Base-by-base conservation (phyloP, 35 echinoderm and acorn worm species). In the Lytechinus variegatus region DNA sequence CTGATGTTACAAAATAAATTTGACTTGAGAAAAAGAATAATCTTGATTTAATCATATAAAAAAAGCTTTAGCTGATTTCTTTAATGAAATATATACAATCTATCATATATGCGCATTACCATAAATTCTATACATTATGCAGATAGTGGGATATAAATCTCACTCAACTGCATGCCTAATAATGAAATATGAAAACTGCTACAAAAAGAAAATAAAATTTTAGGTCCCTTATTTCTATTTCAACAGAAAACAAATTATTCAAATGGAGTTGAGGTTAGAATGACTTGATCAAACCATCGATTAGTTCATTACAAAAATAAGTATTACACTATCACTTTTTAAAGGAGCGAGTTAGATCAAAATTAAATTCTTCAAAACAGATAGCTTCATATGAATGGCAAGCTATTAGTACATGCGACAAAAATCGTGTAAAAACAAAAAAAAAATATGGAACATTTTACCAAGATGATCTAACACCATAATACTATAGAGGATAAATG, bases 81-180 rank as follows among this genome's bases (percentile, higher is more conserved):
- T 44, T 79, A 79, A 79, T 79, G 66, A 79, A 79, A 79, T 79
- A 79, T 79, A 79, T 79, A 79, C 66, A 79, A 79, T 79, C 66
- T 79, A 79, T 79, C 21, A 79, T 79, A n/a, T 71, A 79, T 79
- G 66, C 19, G 66, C 16, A 79, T 79, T 79, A 79, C 19, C 66
- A 79, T 79, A 79, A 79, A n/a, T 79, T 79, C 66, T 79, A 79
- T 79, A n/a, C 66, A 79, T 79, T 6, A 13, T 79, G 66, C n/a
- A 24, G 66, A 24, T 79, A 79, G 6, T 7, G 66, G 66, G 66
- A 19, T 79, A 79, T 21, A 79, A 79, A 79, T n/a, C 19, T 6
- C 66, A 24, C 19, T n/a, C 19, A n/a, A n/a, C n/a, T 79, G 66
- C 66, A 79, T 79, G 6, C 66, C 66, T 79, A 79, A 79, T 5